Percentiles rank a stretch among this genome's conserved stretches.
phyloP scores from a whole-genome alignment of 2,113 vertebrate genomes.

The Eleginops maclovinus region DNA sequence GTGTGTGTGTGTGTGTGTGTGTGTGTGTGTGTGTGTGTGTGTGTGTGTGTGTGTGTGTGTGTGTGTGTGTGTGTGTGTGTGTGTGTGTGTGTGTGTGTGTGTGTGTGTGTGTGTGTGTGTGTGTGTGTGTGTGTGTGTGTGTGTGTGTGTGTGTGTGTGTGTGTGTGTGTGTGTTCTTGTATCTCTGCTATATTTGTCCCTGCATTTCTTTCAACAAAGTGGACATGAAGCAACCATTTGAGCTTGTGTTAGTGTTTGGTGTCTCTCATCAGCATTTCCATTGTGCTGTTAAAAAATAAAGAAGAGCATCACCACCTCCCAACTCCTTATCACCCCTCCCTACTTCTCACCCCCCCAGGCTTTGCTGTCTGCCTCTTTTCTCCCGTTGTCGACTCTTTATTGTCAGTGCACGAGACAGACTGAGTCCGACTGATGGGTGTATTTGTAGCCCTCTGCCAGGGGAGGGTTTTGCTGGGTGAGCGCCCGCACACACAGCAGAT shows the following conservation, averaged over 20 bases:
- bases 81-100: too few relatives aligned
- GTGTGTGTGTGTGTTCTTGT: neutral
- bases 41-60: neutral
- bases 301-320: neutral
- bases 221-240: constrained; percentile 40
- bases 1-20: constrained; percentile 29
- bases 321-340: neutral
- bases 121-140: too few relatives aligned
- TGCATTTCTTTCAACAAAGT: constrained; percentile 15
- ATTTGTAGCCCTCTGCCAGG: constrained; percentile 83
- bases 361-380: constrained; percentile 37
- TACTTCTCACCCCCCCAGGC: constrained; percentile 14
- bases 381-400: constrained; percentile 66
- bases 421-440: constrained; percentile 62
- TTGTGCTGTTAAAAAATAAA: constrained; percentile 53
- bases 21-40: neutral
- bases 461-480: constrained; percentile 62
- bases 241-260: constrained; percentile 9
- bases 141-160: too few relatives aligned
- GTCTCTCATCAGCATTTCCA: constrained; percentile 67
- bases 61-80: too few relatives aligned
- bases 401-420: constrained; percentile 63
- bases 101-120: neutral
- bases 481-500: constrained; percentile 35
- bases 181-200: constrained; percentile 23